Evolutionary conservation across 2,113 vertebrate species (phyloP).

Genomic region (Octodon degus): DNA sequence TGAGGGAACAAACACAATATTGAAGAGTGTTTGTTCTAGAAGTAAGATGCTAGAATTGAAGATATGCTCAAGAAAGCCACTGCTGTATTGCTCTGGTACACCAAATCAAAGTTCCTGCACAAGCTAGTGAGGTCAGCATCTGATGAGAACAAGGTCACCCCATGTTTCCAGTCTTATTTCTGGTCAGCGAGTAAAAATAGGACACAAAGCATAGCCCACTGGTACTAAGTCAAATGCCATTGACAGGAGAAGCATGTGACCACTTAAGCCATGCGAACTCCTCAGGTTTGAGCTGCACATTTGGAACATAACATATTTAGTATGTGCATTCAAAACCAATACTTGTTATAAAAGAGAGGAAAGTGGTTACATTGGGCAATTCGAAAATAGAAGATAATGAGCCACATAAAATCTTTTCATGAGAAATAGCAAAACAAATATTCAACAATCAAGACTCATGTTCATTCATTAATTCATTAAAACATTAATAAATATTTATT

Average conservation of each 20-base stretch:
- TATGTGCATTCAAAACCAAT: neutral
- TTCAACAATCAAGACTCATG: neutral
- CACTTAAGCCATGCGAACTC: neutral
- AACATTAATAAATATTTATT: neutral
- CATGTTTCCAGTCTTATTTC: neutral
- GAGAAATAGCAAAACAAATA: neutral
- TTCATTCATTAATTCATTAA: neutral
- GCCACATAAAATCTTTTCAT: neutral
- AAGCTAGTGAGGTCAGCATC: neutral
- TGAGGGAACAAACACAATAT: neutral
- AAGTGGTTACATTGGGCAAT: neutral
- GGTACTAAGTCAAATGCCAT: neutral
- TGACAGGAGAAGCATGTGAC: neutral
- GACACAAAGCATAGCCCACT: neutral
- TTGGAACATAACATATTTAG: neutral
- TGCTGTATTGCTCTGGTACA: neutral
- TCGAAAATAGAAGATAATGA: neutral
- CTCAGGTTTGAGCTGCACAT: neutral
- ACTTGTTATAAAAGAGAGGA: neutral
- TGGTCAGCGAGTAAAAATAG: neutral
- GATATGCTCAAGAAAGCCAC: neutral
- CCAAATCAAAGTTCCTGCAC: neutral
- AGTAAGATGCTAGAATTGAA: neutral
- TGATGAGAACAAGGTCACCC: neutral
- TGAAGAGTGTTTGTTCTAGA: neutral